Evolutionary conservation across 2,113 vertebrate species (phyloP), one percentile per base, ranked within the genome.

Genomic region (Platanista minor): DNA sequence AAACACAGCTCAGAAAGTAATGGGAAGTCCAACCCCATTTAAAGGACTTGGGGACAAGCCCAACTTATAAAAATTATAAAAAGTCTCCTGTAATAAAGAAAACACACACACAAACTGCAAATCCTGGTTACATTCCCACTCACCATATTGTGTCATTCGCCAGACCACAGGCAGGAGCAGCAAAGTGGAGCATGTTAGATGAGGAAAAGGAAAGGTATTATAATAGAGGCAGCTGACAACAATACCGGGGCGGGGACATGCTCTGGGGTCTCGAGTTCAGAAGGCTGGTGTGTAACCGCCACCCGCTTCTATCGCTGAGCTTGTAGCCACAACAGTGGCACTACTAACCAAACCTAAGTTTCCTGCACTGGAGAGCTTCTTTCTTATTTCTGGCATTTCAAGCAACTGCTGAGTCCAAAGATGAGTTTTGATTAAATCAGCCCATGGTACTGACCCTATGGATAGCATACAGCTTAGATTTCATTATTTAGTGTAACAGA

Each of bases 1-100:
- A 84, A 39, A 88, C 33, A 88, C 20, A 78, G 69, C 20, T 95
- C 61, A 95, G 49, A 91, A 93, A 89, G 87, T 64, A 93, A 85
- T 41, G 67, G 54, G 39, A 80, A 83, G 64, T 64, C 10, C 90
- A 97, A 83, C 25, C 5, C 29, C 43, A 74, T 77, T 57, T 87
- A 86, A 91, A 87, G 75, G 90, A 36, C 72, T 52, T 93, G 69
- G 41, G n/a, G 31, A 75, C 6, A 89, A 33, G 54, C 41, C 27
- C 29, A 88, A 67, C 15, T 81, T 93, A 64, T 83, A 93, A 74
- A 78, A 61, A 74, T 81, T 93, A 64, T 83, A 93, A 74, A 78
- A 61, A 74, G 27, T 57, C 36, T 85, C 62, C 57, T 13, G 27
- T 85, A 74, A 90, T 67, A 39, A 94, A 94, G 49, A 82, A 80